These are phyloP conservation scores for Triplophysa bombifrons DNA, from an alignment of 2,797 vertebrate genomes.

Conservation along the genomic window DNA sequence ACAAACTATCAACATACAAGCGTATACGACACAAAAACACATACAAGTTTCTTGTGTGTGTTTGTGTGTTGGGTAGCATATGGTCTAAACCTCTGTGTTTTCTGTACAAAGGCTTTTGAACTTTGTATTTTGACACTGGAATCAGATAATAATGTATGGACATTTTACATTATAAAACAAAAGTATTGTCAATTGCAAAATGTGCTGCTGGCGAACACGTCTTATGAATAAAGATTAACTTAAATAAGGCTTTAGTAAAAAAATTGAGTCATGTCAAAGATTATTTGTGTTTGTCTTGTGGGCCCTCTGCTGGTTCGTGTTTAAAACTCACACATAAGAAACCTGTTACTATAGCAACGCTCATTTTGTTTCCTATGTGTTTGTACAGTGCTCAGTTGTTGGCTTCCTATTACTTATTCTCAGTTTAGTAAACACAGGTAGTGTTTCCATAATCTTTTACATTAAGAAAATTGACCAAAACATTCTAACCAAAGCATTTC, in stretches of 20 bases:
- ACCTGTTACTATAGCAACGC: constrained; percentile 71
- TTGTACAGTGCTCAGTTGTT: constrained; percentile 12
- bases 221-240: not conserved
- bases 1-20: not conserved
- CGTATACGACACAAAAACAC: constrained; percentile 1
- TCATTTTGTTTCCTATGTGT: constrained; percentile 65
- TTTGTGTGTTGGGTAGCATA: constrained; percentile 6
- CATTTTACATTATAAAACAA: not conserved
- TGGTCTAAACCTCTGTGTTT: constrained; percentile 13
- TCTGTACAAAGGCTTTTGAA: not conserved
- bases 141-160: not conserved
- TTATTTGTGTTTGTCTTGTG: not conserved
- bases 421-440: not conserved
- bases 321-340: not conserved
- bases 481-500: not conserved
- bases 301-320: constrained; percentile 26
- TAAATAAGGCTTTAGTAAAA: too few species aligned
- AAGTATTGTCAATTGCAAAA: not conserved
- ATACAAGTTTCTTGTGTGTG: not conserved
- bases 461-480: not conserved
- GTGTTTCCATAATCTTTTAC: not conserved
- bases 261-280: not conserved
- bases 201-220: not conserved
- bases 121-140: not conserved
- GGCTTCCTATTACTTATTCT: constrained; percentile 3